Percentiles rank a stretch among this genome's conserved stretches.
These are phyloP conservation scores for Chalcosyrphus nemorum DNA, from an alignment of 2,888 invertebrate genomes.

Conservation along the genomic window DNA sequence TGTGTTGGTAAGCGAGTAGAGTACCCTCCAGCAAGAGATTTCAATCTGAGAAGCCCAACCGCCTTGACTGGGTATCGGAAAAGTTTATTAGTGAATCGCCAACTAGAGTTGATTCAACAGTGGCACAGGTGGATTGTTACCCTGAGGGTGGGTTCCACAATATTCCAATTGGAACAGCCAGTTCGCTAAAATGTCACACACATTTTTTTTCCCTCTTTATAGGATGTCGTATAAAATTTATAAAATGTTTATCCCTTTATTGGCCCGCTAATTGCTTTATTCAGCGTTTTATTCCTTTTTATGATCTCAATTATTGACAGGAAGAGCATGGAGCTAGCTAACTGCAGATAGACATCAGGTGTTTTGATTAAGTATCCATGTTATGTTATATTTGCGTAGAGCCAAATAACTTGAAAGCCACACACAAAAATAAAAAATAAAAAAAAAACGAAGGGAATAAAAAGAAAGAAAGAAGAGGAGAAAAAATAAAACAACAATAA, in stretches of 20 bases:
- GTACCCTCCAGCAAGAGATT: not conserved
- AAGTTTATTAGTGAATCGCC: slow-evolving; percentile 24
- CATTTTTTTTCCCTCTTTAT: not conserved
- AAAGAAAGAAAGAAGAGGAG: slow-evolving; percentile 1
- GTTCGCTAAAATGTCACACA: not conserved
- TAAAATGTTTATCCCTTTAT: slow-evolving; percentile 37
- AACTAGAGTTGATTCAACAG: slow-evolving; percentile 31
- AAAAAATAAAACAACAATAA: slow-evolving; percentile 56
- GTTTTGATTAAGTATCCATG: slow-evolving; percentile 55
- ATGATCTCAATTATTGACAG: slow-evolving; percentile 26
- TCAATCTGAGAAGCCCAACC: not conserved
- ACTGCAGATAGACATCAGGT: slow-evolving; percentile 46
- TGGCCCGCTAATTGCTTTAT: slow-evolving; percentile 50
- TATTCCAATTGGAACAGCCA: slow-evolving; percentile 14
- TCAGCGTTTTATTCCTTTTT: slow-evolving; percentile 19
- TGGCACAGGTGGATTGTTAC: slow-evolving; percentile 52
- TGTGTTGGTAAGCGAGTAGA: not conserved
- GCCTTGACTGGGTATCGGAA: slow-evolving; percentile 43
- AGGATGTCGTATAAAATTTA: slow-evolving; percentile 8
- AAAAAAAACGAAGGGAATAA: slow-evolving; percentile 13
- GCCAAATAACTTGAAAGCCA: slow-evolving; percentile 33
- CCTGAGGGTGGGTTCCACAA: too few species aligned
- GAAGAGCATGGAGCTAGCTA: not conserved
- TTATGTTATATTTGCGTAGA: slow-evolving; percentile 58
- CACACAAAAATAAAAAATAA: slow-evolving; percentile 16